Evolutionary conservation across 2,797 vertebrate genomes (phyloP).

Genomic region (Podarcis siculus): DNA sequence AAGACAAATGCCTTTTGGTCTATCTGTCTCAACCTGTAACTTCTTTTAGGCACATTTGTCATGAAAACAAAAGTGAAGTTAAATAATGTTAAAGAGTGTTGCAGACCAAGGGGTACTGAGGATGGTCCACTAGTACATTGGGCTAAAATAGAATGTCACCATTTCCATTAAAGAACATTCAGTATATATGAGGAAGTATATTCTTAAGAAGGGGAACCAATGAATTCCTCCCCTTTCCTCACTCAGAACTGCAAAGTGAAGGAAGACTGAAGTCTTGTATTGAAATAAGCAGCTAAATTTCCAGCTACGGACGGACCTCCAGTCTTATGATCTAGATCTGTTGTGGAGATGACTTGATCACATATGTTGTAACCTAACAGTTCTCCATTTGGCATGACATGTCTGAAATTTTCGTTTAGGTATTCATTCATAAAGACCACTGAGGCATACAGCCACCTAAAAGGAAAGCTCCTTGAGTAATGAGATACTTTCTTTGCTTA

Average conservation of each 20-base stretch:
- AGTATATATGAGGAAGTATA: background rate
- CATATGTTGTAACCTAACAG: background rate
- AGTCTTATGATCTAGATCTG: too few species aligned
- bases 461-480: background rate
- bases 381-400: background rate
- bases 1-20: background rate
- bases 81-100: background rate
- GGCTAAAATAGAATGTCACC: background rate
- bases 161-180: background rate
- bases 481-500: background rate
- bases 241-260: too few species aligned
- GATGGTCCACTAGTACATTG: background rate
- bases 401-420: background rate
- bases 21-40: constrained; percentile 1
- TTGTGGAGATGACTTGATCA: too few species aligned
- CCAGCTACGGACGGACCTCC: background rate
- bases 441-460: background rate
- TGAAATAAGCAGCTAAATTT: background rate
- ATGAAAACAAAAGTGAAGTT: background rate
- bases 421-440: constrained; percentile 10
- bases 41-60: background rate
- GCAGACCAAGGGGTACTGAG: background rate
- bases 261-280: background rate
- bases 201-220: too few species aligned
- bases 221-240: too few species aligned